A percentile compares a stretch with the other conserved stretches of the same genome.
Conservation (phyloP, 2,113 vertebrate genomes). For the Nothoprocta perdicaria region DNA sequence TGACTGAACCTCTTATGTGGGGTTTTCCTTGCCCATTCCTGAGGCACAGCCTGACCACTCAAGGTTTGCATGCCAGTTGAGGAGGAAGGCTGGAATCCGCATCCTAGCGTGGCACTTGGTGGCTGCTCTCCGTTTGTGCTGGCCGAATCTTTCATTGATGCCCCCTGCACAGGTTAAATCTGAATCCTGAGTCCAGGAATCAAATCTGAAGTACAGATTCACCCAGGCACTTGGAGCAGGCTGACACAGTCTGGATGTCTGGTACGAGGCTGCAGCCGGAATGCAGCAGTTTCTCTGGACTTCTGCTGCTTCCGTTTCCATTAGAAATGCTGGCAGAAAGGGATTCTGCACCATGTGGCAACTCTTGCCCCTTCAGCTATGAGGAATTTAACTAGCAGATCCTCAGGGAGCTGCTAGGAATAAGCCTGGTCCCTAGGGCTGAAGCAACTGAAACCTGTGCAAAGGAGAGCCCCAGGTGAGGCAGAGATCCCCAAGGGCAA, state of each 20-base stretch:
- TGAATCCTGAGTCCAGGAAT: background rate
- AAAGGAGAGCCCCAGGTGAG: background rate
- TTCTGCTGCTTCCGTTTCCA: background rate
- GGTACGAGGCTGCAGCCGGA: fast-evolving
- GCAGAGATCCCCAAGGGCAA: fast-evolving
- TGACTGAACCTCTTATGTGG: background rate
- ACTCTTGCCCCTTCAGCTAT: fast-evolving
- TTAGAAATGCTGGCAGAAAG: background rate
- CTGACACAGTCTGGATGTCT: fast-evolving
- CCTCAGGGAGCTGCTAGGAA: background rate
- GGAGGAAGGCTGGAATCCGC: background rate
- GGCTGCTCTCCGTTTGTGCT: background rate
- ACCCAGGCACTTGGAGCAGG: fast-evolving
- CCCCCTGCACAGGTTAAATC: background rate
- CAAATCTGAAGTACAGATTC: background rate
- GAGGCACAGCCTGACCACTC: background rate
- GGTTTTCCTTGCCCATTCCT: background rate
- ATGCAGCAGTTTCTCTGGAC: background rate
- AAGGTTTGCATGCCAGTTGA: fast-evolving
- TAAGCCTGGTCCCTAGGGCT: fast-evolving
- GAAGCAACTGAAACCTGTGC: background rate
- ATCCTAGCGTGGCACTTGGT: background rate
- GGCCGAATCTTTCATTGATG: background rate
- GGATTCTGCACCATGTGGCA: fast-evolving
- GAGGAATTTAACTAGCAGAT: background rate